These are phyloP conservation scores for Plodia interpunctella DNA, from an alignment of 1,140 invertebrate genomes.

Conservation along the genomic window DNA sequence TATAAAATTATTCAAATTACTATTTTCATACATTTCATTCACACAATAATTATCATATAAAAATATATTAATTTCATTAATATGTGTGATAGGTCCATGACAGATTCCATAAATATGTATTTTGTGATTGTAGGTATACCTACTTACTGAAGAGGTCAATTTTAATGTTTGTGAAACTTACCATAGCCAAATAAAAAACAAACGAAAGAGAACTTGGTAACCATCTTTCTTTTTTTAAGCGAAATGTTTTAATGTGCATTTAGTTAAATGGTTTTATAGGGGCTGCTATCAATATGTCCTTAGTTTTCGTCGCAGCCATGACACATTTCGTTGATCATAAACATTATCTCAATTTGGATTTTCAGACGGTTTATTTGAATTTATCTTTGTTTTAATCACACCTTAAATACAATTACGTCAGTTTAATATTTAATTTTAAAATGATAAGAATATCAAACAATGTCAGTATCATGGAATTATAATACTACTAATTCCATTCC, in stretches of 20 bases:
- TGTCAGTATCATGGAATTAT: no score
- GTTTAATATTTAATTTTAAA: no score
- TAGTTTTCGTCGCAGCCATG: constrained; percentile 33
- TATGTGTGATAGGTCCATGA: no score
- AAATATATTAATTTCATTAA: no score
- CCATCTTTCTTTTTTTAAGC: background rate
- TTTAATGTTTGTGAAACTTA: background rate
- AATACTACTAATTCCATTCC: no score
- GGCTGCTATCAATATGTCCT: constrained; percentile 48
- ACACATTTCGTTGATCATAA: constrained; percentile 38
- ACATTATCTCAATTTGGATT: constrained; percentile 13
- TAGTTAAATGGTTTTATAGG: constrained; percentile 58
- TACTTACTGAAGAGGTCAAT: no score
- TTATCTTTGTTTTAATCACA: background rate
- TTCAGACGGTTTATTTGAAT: background rate
- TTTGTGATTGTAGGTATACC: no score
- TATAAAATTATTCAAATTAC: no score
- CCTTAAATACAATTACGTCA: constrained; percentile 1
- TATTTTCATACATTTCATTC: no score
- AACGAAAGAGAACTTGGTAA: background rate
- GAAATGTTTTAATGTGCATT: constrained; percentile 31
- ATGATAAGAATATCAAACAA: no score
- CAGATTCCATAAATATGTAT: no score
- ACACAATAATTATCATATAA: no score
- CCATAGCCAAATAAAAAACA: background rate